Conservation (phyloP, 1,140 invertebrate species). For the Eufriesea mexicana region DNA sequence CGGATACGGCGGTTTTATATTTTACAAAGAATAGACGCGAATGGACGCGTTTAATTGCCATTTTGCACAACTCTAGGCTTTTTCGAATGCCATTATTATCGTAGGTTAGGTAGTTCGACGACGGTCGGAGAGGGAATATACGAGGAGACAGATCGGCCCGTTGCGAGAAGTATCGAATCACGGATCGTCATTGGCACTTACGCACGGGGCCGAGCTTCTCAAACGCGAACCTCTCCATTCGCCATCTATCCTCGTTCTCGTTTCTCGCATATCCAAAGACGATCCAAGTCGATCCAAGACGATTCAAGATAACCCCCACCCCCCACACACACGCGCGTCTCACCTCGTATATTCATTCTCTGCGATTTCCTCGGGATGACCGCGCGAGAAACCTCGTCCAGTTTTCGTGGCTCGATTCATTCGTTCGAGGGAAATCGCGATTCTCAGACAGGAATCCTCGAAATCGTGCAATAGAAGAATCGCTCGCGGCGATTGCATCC, state of each 20-base stretch:
- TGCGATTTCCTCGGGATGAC: background rate
- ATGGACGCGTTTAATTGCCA: constrained; percentile 33
- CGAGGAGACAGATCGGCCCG: background rate
- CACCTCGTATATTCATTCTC: background rate
- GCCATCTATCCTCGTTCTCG: too few relatives aligned
- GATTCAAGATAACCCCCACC: too few relatives aligned
- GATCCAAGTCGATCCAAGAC: too few relatives aligned
- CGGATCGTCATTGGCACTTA: too few relatives aligned
- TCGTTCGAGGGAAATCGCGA: background rate
- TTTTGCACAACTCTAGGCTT: constrained; percentile 51
- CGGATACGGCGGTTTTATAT: constrained; percentile 29
- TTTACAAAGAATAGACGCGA: background rate
- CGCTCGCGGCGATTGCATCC: background rate
- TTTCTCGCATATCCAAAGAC: background rate
- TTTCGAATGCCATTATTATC: constrained; percentile 15
- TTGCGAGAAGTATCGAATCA: too few relatives aligned
- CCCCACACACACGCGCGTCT: too few relatives aligned
- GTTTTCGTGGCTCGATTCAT: constrained; percentile 19
- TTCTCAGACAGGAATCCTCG: background rate
- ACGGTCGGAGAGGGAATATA: constrained; percentile 25
- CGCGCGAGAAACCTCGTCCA: constrained; percentile 30
- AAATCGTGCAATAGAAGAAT: constrained; percentile 54
- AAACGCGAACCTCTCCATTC: too few relatives aligned
- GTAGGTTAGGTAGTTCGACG: constrained; percentile 25
- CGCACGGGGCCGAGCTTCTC: too few relatives aligned